These are phyloP conservation scores for Papilio helenus DNA, from an alignment of 1,140 invertebrate genomes.

Conservation along the genomic window DNA sequence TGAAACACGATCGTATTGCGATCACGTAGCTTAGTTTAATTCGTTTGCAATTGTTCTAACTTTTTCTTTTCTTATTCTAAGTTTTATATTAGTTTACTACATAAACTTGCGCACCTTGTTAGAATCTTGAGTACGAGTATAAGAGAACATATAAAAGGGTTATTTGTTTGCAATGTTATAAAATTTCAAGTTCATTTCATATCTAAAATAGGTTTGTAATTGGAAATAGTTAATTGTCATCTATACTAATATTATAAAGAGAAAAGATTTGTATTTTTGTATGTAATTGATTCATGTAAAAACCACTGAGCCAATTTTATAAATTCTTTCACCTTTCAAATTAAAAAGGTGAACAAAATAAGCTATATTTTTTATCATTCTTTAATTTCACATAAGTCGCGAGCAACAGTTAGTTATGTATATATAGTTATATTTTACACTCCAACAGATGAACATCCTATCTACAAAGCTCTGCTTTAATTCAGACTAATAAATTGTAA, in stretches of 20 bases:
- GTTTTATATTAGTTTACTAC: conserved; percentile 22
- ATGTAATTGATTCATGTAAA: too few relatives aligned
- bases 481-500: conserved; percentile 19
- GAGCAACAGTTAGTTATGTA: too few relatives aligned
- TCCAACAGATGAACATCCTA: background rate
- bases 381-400: too few relatives aligned
- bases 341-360: too few relatives aligned
- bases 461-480: background rate
- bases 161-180: background rate
- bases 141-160: background rate
- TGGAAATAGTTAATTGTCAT: too few relatives aligned
- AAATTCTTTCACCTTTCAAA: too few relatives aligned
- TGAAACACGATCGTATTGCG: conserved; percentile 1
- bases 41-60: conserved; percentile 25
- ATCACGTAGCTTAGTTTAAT: conserved; percentile 21
- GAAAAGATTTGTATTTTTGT: too few relatives aligned
- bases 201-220: too few relatives aligned
- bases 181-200: too few relatives aligned
- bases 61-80: conserved; percentile 2
- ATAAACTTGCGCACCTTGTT: background rate
- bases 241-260: too few relatives aligned
- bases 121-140: background rate
- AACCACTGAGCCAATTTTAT: too few relatives aligned
- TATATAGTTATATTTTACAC: background rate
- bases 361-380: too few relatives aligned